Base-by-base conservation (phyloP, 2,113 vertebrate species). In the Clupea harengus region DNA sequence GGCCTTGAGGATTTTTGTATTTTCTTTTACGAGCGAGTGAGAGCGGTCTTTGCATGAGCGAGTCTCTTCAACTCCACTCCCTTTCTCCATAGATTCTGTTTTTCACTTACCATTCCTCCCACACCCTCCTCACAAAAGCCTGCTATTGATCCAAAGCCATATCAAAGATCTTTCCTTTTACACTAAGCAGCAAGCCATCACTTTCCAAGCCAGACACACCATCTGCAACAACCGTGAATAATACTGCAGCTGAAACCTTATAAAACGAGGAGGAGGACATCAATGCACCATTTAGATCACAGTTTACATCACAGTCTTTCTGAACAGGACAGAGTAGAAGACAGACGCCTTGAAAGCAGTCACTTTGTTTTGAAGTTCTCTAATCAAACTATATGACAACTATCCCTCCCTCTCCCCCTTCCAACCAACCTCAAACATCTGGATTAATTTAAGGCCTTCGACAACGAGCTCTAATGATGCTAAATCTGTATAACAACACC, bases 181-280 rank as follows among this genome's bases (percentile, higher is more conserved):
- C 46, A 88, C 85, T 86, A 88, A 84, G 81, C 78, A 86, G 75
- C 57, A 13, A 54, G n/a, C 67, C n/a, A 28, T 83, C 50, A 8
- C 67, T 52, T 67, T 72, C 64, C 25, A 32, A 32, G 83, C 85
- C 83, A 82, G 84, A 67, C 80, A 44, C 57, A 44, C 85, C 87
- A 88, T 88, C 87, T 88, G 87, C 87, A 84, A 82, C 47, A 45
- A 80, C 57, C 80, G 28, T 72, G 28, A 72, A 72, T 72, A 32
- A 72, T 32, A 25, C 7, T 4, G 25, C 60, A 5, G 25, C n/a
- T 4, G 28, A 32, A 72, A 72, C 64, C 28, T 11, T 72, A 72
- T 32, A 72, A 72, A 72, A 72, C 20, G n/a, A 72, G 28, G 25
- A 72, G 25, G 32, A 4, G 4, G 25, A 72, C 64, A 32, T 72